These are phyloP conservation scores for Sebastes hubbsi DNA, from an alignment of 2,797 vertebrate species.

Conservation along the genomic window DNA sequence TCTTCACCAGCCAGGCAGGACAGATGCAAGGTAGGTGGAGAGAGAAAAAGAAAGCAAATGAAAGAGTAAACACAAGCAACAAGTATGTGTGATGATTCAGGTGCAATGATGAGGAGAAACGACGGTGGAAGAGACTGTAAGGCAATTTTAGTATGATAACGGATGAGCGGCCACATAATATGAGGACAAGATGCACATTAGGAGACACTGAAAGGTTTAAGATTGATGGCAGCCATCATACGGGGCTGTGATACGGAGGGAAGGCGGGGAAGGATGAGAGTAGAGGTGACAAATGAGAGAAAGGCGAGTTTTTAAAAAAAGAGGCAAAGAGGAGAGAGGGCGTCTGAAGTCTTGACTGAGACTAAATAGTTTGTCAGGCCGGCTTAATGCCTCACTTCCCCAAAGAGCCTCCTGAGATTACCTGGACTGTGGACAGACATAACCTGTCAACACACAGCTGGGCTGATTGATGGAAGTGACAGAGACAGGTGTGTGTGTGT, in stretches of 20 bases:
- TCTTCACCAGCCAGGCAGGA: constrained; percentile 86
- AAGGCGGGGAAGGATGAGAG: constrained; percentile 6
- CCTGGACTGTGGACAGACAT: constrained; percentile 76
- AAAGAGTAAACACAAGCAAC: not conserved
- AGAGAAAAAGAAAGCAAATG: constrained; percentile 14
- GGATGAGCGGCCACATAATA: constrained; percentile 38
- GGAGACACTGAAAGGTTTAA: constrained; percentile 25
- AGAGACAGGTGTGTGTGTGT: constrained; percentile 68
- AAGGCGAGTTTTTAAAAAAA: constrained; percentile 34
- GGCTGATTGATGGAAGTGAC: constrained; percentile 75
- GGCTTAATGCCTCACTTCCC: constrained; percentile 78
- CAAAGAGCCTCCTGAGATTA: constrained; percentile 78
- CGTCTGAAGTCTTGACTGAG: constrained; percentile 70
- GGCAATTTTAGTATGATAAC: constrained; percentile 30
- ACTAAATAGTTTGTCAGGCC: constrained; percentile 79
- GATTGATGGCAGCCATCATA: constrained; percentile 18
- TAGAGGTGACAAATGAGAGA: constrained; percentile 47
- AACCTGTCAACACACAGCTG: constrained; percentile 71
- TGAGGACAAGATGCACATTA: constrained; percentile 46
- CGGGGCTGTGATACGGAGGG: constrained; percentile 4
- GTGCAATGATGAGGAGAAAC: not conserved
- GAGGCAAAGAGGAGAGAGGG: constrained; percentile 42
- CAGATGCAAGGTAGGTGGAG: constrained; percentile 83
- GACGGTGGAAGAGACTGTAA: not conserved
- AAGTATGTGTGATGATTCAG: not conserved